Evolutionary conservation across 2,888 invertebrate genomes (phyloP).

Genomic region (Nineta flava): DNA sequence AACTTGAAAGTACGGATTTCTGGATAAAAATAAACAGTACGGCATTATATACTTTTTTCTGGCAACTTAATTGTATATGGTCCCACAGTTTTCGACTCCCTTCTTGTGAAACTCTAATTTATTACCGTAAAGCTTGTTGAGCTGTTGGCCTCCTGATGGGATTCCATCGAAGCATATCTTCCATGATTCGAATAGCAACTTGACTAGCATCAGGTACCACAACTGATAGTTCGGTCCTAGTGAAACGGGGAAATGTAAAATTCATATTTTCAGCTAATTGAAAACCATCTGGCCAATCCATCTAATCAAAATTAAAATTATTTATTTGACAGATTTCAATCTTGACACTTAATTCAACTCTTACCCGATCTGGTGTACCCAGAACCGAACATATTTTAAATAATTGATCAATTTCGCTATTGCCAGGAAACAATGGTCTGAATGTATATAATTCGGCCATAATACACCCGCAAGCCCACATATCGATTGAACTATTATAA

Average conservation of each 20-base stretch:
- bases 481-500: conserved; percentile 92
- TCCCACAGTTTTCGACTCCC: background rate
- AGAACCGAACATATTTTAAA: conserved; percentile 88
- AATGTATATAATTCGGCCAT: conserved; percentile 94
- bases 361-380: conserved; percentile 78
- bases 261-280: conserved; percentile 85
- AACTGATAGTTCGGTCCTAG: conserved; percentile 61
- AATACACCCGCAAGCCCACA: conserved; percentile 98
- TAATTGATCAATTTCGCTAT: conserved; percentile 91
- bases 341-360: background rate
- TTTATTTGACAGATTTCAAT: background rate
- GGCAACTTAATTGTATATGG: too few species aligned
- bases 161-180: conserved; percentile 81
- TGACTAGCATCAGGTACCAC: conserved; percentile 70
- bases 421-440: conserved; percentile 89
- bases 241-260: conserved; percentile 86
- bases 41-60: too few species aligned
- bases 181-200: conserved; percentile 68
- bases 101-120: conserved; percentile 4
- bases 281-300: conserved; percentile 91
- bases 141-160: conserved; percentile 86
- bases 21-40: background rate
- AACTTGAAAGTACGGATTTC: conserved; percentile 4
- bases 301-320: conserved; percentile 31
- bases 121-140: conserved; percentile 47